These are phyloP conservation scores for Murina feae DNA, from an alignment of 2,113 vertebrate species.

Conservation along the genomic window DNA sequence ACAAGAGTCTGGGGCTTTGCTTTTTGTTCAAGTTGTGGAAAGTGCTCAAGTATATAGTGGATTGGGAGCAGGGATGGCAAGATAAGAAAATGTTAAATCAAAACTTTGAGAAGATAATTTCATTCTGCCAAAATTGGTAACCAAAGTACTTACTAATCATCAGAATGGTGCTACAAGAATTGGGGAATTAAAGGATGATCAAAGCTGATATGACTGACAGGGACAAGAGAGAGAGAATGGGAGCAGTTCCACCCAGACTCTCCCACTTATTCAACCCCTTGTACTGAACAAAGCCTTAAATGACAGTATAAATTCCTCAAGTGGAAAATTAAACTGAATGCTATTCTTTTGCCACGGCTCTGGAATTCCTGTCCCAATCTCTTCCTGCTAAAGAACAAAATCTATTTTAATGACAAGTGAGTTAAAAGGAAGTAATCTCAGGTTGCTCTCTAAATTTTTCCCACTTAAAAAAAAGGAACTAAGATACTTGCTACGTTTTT, in stretches of 20 bases:
- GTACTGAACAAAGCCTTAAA: neutral
- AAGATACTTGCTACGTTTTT: constrained; percentile 5
- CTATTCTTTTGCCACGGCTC: constrained; percentile 38
- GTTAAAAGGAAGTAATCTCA: constrained; percentile 40
- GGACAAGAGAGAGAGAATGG: neutral
- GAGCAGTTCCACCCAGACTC: neutral
- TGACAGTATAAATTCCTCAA: neutral
- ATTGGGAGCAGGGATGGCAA: neutral
- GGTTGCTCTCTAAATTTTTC: constrained; percentile 21
- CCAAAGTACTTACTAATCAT: neutral
- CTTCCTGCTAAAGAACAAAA: constrained; percentile 42
- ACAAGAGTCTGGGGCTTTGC: neutral
- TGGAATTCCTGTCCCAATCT: constrained; percentile 24
- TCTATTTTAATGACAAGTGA: constrained; percentile 36
- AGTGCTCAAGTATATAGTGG: neutral
- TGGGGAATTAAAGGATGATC: neutral
- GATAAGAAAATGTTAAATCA: neutral
- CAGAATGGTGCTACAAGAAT: neutral
- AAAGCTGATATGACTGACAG: neutral
- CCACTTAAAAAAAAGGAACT: constrained; percentile 18
- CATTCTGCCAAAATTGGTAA: constrained; percentile 14
- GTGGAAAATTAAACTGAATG: constrained; percentile 47
- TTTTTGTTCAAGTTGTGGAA: neutral
- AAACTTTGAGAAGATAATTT: constrained; percentile 31
- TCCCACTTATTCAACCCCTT: neutral